Evolutionary conservation across 2,888 invertebrate species (phyloP).

Genomic region (Siphlonurus alternatus): DNA sequence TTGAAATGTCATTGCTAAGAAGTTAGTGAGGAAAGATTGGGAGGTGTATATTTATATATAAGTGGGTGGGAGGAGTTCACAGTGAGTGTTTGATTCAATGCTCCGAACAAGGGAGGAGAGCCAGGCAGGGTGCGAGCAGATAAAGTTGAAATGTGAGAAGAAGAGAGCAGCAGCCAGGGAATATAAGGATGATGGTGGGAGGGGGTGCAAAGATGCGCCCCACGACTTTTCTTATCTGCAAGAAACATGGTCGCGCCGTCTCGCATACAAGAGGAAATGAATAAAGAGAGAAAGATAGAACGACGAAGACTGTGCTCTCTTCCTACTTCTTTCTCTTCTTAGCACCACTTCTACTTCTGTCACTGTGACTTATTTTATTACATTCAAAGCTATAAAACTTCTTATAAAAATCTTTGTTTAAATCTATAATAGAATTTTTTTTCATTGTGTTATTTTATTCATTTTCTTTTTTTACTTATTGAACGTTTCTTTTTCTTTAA

Average conservation of each 20-base stretch:
- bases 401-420: not conserved
- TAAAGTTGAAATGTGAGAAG: not conserved
- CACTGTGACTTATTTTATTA: not conserved
- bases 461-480: not conserved
- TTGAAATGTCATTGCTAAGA: not conserved
- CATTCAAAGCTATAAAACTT: not conserved
- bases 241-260: conserved; percentile 1
- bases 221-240: conserved; percentile 3
- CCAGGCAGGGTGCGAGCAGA: not conserved
- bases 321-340: not conserved
- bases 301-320: not conserved
- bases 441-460: too few species aligned
- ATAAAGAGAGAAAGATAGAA: conserved; percentile 2
- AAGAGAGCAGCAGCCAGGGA: not conserved
- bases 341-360: not conserved
- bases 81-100: not conserved
- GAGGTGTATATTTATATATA: too few species aligned
- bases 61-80: not conserved
- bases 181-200: not conserved
- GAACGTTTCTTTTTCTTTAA: too few species aligned
- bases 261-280: not conserved
- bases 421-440: not conserved
- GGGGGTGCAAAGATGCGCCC: not conserved
- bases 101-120: not conserved
- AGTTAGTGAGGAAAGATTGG: not conserved